These are phyloP conservation scores for Theretra japonica DNA, from an alignment of 2,888 invertebrate genomes.

Conservation along the genomic window DNA sequence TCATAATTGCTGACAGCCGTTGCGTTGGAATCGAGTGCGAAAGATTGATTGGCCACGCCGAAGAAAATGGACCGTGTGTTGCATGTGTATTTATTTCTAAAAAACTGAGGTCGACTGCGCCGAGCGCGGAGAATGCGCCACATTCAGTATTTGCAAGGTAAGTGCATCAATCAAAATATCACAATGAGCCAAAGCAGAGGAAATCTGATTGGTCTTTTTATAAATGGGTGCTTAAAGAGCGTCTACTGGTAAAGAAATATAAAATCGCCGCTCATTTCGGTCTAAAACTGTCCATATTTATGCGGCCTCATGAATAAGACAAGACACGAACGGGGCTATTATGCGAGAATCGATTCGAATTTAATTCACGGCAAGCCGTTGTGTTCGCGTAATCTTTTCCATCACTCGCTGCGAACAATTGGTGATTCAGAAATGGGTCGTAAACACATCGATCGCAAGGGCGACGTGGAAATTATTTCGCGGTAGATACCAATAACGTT, in stretches of 20 bases:
- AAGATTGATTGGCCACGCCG: constrained; percentile 61
- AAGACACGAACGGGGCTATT: constrained; percentile 50
- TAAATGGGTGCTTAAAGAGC: background rate
- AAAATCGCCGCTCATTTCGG: constrained; percentile 43
- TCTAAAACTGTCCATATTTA: constrained; percentile 45
- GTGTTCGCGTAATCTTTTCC: constrained; percentile 39
- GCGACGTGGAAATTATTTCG: constrained; percentile 37
- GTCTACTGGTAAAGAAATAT: constrained; percentile 34
- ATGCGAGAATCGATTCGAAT: constrained; percentile 49
- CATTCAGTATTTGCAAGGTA: constrained; percentile 46
- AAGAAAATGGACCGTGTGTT: constrained; percentile 51
- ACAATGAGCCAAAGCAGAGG: constrained; percentile 1
- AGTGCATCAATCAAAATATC: constrained; percentile 47
- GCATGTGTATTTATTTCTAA: constrained; percentile 41
- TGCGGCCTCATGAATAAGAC: constrained; percentile 53
- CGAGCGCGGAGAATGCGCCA: constrained; percentile 31
- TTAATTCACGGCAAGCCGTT: constrained; percentile 43
- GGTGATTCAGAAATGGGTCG: constrained; percentile 45
- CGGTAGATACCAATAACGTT: constrained; percentile 22
- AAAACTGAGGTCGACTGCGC: constrained; percentile 37
- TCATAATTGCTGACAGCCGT: constrained; percentile 63
- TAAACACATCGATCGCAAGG: constrained; percentile 49
- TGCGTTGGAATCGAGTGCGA: constrained; percentile 54
- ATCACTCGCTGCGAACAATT: constrained; percentile 43
- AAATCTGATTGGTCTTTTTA: constrained; percentile 11